These are phyloP conservation scores for Cynocephalus volans DNA, from an alignment of 2,113 vertebrate genomes.

Conservation along the genomic window DNA sequence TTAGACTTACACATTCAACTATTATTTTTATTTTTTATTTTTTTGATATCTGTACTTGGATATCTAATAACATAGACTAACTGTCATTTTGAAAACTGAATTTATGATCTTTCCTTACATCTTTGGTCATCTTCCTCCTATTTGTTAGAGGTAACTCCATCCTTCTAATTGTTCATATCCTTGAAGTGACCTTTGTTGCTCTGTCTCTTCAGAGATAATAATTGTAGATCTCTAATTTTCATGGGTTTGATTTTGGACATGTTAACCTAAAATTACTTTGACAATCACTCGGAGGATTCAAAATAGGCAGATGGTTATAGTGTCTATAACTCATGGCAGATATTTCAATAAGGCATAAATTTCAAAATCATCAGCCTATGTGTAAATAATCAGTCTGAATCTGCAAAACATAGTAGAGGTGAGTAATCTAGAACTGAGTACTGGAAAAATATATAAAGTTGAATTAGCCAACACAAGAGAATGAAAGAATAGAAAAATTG, in stretches of 20 bases:
- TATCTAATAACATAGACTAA: neutral
- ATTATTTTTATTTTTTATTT: no score
- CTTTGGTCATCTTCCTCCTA: neutral
- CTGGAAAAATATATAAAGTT: constrained; percentile 15
- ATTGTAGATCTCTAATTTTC: neutral
- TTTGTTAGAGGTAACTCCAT: neutral
- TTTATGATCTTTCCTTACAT: neutral
- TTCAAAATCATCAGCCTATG: neutral
- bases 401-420: neutral
- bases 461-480: neutral
- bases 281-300: neutral
- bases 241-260: neutral
- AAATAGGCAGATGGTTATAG: neutral
- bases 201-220: neutral
- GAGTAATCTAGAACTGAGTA: neutral
- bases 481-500: neutral
- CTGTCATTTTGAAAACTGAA: neutral
- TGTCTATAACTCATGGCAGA: neutral
- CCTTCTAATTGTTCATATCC: neutral
- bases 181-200: neutral
- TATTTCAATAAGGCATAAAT: neutral
- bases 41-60: neutral
- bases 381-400: neutral
- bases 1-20: neutral
- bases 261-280: neutral